Evolutionary conservation across 1,140 invertebrate genomes (phyloP), one percentile per base, ranked within the genome.

Genomic region (Polyergus mexicanus): DNA sequence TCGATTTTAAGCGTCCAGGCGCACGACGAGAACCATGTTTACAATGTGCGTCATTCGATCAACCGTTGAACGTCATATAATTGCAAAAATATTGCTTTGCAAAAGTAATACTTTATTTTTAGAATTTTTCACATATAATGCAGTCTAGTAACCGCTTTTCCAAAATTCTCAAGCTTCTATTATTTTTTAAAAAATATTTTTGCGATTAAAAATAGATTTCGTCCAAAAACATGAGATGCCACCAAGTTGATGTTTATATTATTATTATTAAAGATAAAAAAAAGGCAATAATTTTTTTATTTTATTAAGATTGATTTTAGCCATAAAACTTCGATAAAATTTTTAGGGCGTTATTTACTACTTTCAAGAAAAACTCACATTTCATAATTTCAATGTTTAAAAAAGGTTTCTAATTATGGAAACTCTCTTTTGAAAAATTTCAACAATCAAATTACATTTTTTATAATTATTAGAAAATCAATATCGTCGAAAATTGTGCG

Each of bases 1-100:
- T 80, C 62, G 35, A 80, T 68, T 80, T 80, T 66, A 54, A 72
- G 38, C 47, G 77, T 13, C 44, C 44, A 13, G 13, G 3, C 38
- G 32, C 38, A 10, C 44, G 35, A 32, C n/a, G 38, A 68, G 65
- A n/a, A 68, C 32, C 44, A 80, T 7, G 56, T 25, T 38, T 68
- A 38, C 41, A 38, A 51, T 54, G 63, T 54, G 63, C 47, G 47
- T 28, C 25, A 16, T 63, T 77, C 47, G 28, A 5, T 63, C 58
- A 32, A 41, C 25, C 16, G 13, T 60, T n/a, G 60, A 62, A 1
- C 28, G 10, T 5, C 16, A n/a, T 0, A 4, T 28, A 69, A 13
- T 32, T 3, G 8, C 25, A 32, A 58, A 47, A 2, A 1, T 10
- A 19, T 35, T 2, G 22, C 7, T 7, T 0, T 56, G 47, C 5